Evolutionary conservation across 1,140 invertebrate species (phyloP).

Genomic region (Drosophila prosaltans): DNA sequence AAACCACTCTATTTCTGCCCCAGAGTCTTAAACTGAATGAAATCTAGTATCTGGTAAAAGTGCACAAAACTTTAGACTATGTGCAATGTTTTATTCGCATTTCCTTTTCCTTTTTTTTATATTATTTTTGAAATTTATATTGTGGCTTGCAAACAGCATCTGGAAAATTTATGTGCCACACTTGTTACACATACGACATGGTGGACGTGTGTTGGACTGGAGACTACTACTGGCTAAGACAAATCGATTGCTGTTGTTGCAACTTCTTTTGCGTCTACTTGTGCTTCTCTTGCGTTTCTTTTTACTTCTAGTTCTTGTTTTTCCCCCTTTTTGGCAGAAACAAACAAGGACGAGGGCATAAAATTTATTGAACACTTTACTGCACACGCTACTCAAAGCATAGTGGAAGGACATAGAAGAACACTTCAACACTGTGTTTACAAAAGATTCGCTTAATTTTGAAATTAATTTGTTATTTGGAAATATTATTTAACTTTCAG

Average conservation of each 20-base stretch:
- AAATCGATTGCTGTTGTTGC: conserved; percentile 64
- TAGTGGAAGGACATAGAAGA: background rate
- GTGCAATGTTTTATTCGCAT: conserved; percentile 1
- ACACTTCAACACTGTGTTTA: conserved; percentile 17
- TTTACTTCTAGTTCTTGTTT: background rate
- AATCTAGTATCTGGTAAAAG: conserved; percentile 16
- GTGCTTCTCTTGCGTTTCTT: background rate
- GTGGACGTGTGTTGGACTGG: conserved; percentile 45
- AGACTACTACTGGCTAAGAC: conserved; percentile 46
- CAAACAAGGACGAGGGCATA: conserved; percentile 38
- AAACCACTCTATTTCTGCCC: background rate
- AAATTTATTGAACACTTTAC: conserved; percentile 70
- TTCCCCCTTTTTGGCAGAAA: conserved; percentile 15
- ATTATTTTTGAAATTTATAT: conserved; percentile 18
- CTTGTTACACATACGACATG: conserved; percentile 75
- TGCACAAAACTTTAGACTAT: conserved; percentile 11
- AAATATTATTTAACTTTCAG: background rate
- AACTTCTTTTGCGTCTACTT: conserved; percentile 32
- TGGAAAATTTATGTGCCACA: conserved; percentile 65
- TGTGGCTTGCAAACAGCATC: conserved; percentile 29
- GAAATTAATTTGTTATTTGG: conserved; percentile 2
- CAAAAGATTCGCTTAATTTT: background rate
- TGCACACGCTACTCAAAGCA: conserved; percentile 30
- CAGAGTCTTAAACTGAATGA: conserved; percentile 14
- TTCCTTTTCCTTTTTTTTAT: background rate